phyloP scores from a whole-genome alignment of 2,113 vertebrate genomes.

The Alouatta palliata region DNA sequence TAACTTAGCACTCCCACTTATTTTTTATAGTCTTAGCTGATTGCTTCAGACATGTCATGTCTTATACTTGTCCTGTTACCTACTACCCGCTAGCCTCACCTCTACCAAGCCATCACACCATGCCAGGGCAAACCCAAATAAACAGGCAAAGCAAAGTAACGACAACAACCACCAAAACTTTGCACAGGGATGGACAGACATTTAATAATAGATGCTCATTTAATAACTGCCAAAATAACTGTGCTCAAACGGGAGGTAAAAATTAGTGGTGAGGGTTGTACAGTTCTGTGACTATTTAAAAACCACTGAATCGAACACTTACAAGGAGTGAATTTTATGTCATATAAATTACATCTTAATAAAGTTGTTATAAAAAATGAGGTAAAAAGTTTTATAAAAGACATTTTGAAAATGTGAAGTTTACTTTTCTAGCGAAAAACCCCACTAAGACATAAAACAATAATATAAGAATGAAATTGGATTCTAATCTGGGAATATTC shows the following conservation, averaged over 20 bases:
- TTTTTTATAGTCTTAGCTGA: neutral
- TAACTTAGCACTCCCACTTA: neutral
- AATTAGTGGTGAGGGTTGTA: neutral
- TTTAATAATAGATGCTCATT: neutral
- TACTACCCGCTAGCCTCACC: neutral
- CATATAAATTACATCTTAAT: neutral
- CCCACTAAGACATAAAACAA: neutral
- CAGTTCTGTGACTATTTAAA: neutral
- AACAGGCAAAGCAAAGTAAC: neutral
- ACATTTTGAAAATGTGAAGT: neutral
- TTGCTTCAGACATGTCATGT: neutral
- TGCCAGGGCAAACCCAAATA: neutral
- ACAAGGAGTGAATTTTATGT: neutral
- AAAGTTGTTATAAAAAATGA: neutral
- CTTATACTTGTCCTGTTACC: neutral
- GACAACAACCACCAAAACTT: too few species aligned
- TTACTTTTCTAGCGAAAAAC: slow-evolving; percentile 10
- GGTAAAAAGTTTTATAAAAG: neutral
- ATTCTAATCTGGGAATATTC: neutral
- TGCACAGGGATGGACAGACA: too few species aligned
- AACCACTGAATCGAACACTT: neutral
- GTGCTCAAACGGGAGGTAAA: neutral
- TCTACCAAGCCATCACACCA: neutral
- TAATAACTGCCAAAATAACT: neutral
- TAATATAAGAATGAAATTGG: neutral